Base-by-base conservation (phyloP, 1,140 invertebrate genomes). In the Popillia japonica region DNA sequence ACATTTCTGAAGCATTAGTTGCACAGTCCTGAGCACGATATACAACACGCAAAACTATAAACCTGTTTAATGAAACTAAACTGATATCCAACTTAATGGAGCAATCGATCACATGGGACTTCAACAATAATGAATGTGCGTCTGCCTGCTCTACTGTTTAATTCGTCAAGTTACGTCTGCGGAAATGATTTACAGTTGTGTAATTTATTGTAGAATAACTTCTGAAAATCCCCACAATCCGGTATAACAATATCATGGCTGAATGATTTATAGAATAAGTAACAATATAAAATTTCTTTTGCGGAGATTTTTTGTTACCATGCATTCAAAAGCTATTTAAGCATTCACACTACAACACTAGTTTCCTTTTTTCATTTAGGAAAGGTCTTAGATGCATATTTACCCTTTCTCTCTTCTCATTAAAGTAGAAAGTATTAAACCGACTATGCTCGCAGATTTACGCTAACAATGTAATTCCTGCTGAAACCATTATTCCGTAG, bases 111-210 rank as follows among this genome's bases (percentile, higher is more conserved):
- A 68, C 22, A 27, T 23, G 22, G 61, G 61, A 68, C 22, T 27
- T 68, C 61, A 68, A 68, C 22, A 68, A 68, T 22, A 68, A 68
- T 68, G 61, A 68, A 68, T 34, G 61, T 10, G 61, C 61, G 20
- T 9, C 61, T 27, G 61, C 8, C 22, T 68, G 14, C 22, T 27
- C 20, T 34, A 34, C 22, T 68, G 61, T 68, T 23, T 22, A 68
- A 68, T 23, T 23, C 22, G 61, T 68, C 61, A 27, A 23, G 61
- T 68, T 64, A 68, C 10, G 27, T 34, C 61, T 23, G 22, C 7
- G 61, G 22, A 68, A 68, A 14, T 68, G 61, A 68, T 68, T 17
- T 22, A 34, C 22, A 27, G 61, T 14, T 22, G 27, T 34, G 22
- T n/a, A 22, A 68, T 10, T 7, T 68, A 55, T 55, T 55, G n/a